Base-by-base conservation (phyloP, 2,113 vertebrate genomes). In the Istiophorus platypterus region DNA sequence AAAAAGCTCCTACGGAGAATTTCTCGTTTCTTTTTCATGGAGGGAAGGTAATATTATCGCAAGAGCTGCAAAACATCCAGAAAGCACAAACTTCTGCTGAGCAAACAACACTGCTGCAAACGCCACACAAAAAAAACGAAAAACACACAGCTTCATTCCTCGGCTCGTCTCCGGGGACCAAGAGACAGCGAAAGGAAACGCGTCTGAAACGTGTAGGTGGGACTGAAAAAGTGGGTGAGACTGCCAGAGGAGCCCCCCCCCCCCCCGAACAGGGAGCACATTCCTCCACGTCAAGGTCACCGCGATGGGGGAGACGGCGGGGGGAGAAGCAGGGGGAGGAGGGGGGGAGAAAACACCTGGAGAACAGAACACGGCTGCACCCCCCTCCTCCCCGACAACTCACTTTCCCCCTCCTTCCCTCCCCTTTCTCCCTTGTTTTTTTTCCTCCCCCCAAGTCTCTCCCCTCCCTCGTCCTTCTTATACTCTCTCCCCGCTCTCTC, bases 281-380 rank as follows among this genome's bases (percentile, higher is more conserved):
- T 93, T 95, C 94, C 93, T 93, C 77, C 64, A 72, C 85, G 91
- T 92, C 93, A 93, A 94, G 93, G 92, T 93, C 93, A 93, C 86
- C 27, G 24, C 67, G 26, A 90, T 72, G 84, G 82, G 82, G 88
- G 42, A 57, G 39, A 66, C 22, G 71, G 5, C 37, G 63, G 68
- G 63, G 45, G 65, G 31, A 72, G 24, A 58, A 74, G 82, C 52
- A 58, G 47, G 78, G 54, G 47, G 82, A 31, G 75, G 76, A 80
- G 31, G 76, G 83, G 79, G 68, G 84, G 72, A 81, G 80, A 84
- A 92, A 92, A 94, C 92, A 92, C 91, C 92, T 93, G 91, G 92
- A 79, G 85, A 87, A 84, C 86, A 93, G 82, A 91, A 90, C 89
- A 85, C 74, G 67, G 59, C 87, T 31, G 58, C 79, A 22, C 49